phyloP scores from a whole-genome alignment of 2,888 invertebrate species.

The Andrena bucephala region DNA sequence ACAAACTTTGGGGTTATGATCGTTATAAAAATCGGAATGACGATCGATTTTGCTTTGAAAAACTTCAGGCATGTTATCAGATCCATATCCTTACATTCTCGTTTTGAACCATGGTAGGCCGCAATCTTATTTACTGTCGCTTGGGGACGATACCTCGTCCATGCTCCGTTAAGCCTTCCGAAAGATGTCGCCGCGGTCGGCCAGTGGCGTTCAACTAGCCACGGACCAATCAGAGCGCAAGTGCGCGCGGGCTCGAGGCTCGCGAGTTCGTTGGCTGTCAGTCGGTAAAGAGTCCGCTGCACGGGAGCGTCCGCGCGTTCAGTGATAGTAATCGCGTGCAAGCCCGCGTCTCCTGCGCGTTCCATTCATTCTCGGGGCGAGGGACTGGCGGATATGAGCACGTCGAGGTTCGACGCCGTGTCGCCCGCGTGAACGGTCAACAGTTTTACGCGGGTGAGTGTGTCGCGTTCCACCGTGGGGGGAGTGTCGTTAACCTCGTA shows the following conservation, averaged over 20 bases:
- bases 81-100: neutral
- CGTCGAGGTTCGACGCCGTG: slow-evolving; percentile 20
- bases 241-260: slow-evolving; percentile 43
- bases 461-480: slow-evolving; percentile 16
- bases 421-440: slow-evolving; percentile 60
- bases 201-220: slow-evolving; percentile 4
- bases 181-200: neutral
- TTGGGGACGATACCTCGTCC: neutral
- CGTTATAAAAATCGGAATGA: slow-evolving; percentile 19
- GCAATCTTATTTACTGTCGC: neutral
- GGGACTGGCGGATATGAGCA: slow-evolving; percentile 22
- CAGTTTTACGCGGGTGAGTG: slow-evolving; percentile 47
- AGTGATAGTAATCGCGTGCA: slow-evolving; percentile 21
- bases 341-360: slow-evolving; percentile 15
- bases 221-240: slow-evolving; percentile 52
- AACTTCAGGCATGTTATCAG: neutral
- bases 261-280: slow-evolving; percentile 45
- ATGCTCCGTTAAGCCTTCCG: neutral
- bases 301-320: neutral
- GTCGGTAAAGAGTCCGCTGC: slow-evolving; percentile 39
- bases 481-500: slow-evolving; percentile 44
- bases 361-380: neutral
- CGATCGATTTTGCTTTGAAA: slow-evolving; percentile 19
- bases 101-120: too few relatives aligned
- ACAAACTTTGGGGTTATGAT: slow-evolving; percentile 34